A percentile compares a stretch with the other conserved stretches of the same genome.
Conservation (phyloP, 92 coral and sea anemone genomes). For the Anthopleura xanthogrammica region DNA sequence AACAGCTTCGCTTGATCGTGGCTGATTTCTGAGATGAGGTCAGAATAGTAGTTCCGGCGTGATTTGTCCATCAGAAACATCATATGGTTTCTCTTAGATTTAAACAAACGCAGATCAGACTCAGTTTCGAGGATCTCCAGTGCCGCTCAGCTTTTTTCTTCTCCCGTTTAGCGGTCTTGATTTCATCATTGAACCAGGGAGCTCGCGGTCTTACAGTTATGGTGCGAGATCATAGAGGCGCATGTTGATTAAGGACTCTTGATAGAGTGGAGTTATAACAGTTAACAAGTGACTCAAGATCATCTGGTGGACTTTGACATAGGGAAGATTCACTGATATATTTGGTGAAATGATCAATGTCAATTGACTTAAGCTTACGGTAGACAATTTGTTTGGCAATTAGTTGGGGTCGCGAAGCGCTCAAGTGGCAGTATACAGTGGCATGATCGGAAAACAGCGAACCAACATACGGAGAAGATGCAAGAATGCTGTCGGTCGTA, state of each 20-base stretch:
- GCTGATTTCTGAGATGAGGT: neutral
- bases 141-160: constrained; percentile 51
- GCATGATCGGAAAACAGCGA: neutral
- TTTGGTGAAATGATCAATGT: neutral
- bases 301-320: constrained; percentile 37
- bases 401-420: neutral
- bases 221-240: constrained; percentile 43
- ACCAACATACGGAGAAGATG: neutral
- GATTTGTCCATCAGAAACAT: neutral
- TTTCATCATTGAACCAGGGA: constrained; percentile 51
- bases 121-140: constrained; percentile 47
- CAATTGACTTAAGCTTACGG: neutral
- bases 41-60: neutral
- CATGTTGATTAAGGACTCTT: constrained; percentile 24
- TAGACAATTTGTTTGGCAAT: neutral
- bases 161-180: constrained; percentile 36
- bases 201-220: constrained; percentile 21
- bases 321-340: neutral
- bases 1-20: neutral
- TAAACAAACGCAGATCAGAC: neutral
- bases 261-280: constrained; percentile 44
- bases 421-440: neutral
- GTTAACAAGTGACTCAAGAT: constrained; percentile 23
- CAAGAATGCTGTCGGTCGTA: neutral
- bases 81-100: neutral